These are phyloP conservation scores for Keiferia lycopersicella DNA, from an alignment of 2,888 invertebrate genomes.

Conservation along the genomic window DNA sequence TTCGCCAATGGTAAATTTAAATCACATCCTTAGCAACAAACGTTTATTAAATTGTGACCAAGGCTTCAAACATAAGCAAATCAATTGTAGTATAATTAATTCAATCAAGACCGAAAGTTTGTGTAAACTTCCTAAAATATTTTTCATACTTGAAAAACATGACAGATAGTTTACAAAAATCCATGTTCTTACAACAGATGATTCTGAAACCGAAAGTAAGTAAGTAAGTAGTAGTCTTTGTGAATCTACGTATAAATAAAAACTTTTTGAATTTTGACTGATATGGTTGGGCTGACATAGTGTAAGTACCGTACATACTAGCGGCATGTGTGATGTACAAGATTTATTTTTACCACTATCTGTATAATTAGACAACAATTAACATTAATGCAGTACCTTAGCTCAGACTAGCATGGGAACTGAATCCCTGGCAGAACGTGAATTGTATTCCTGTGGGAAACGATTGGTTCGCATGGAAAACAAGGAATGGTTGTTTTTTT, in stretches of 20 bases:
- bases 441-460: constrained; percentile 11
- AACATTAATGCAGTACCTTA: background rate
- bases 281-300: background rate
- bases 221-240: no score
- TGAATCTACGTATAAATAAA: background rate
- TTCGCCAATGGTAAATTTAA: no score
- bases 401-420: background rate
- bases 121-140: no score
- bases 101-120: background rate
- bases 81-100: background rate
- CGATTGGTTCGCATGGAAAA: background rate
- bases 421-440: background rate
- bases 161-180: background rate
- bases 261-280: no score
- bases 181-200: background rate
- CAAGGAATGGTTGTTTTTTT: background rate
- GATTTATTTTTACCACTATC: constrained; percentile 9
- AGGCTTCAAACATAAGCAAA: no score
- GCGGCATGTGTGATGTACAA: background rate
- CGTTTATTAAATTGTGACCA: no score
- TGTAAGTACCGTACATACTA: background rate
- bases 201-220: constrained; percentile 13
- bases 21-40: no score
- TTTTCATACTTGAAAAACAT: background rate
- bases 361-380: background rate